Base-by-base conservation (phyloP, 2,797 vertebrate genomes). In the Neosalanx taihuensis region DNA sequence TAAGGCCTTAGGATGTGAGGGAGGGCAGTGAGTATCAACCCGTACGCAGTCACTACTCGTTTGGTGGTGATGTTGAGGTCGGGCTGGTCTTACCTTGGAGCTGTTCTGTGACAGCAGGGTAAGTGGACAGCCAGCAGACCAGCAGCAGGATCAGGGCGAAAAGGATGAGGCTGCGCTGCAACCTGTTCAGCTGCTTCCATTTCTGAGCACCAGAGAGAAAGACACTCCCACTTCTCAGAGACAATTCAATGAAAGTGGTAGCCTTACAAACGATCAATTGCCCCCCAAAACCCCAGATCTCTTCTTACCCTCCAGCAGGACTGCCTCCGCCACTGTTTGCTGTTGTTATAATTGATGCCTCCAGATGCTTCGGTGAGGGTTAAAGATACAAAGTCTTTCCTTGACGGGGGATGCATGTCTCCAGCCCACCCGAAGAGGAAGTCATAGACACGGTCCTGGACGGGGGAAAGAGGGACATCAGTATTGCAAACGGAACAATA, bases 181-280 rank as follows among this genome's bases (percentile, higher is more conserved):
- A 85, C 37, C 95, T 88, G 5, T 96, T 97, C 83, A 99, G 90
- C 84, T 96, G 96, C 86, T 98, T 98, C 97, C 97, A 98, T 92
- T 94, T 97, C 97, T 98, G 49, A 31, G 82, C 20, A 76, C 29
- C 5, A 83, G 13, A 77, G 41, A 46, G 13, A 77, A 9, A 46
- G 4, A 68, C 7, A 62, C 3, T 31, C 20, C 1, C 67, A 33
- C 5, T 53, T 53, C 10, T 56, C 15, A 56, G 51, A 56, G 15
- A 56, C 51, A 0, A 56, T 17, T 56, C 4, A 56, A n/a, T 1
- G 51, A 5, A 56, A n/a, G 18, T 6, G 15, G 15, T 56, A 3
- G 18, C 4, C 15, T 9, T 9, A 62, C 60, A 59, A 23, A 3
- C 18, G 57, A 6, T 26, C 30, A 60, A 3, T 61, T 26, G 23